These are phyloP conservation scores for Ephialtes manifestator DNA, from an alignment of 2,888 invertebrate genomes.

Conservation along the genomic window DNA sequence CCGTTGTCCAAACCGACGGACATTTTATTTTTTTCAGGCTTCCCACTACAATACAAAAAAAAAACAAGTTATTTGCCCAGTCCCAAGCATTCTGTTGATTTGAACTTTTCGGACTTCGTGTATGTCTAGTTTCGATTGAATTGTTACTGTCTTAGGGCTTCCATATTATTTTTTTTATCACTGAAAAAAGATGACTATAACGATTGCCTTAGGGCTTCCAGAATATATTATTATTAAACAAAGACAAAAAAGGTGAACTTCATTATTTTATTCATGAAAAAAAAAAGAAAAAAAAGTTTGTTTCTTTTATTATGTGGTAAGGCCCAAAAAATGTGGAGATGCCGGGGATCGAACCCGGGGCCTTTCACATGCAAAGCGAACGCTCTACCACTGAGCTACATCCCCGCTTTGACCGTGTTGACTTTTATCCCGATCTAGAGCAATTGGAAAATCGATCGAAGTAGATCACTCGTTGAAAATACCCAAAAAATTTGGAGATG, in stretches of 20 bases:
- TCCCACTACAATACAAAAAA: conserved; percentile 70
- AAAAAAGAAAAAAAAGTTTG: too few relatives aligned
- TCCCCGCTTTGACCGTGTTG: conserved; percentile 86
- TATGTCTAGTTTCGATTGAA: conserved; percentile 31
- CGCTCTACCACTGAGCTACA: conserved; percentile 99
- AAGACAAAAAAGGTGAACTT: background rate
- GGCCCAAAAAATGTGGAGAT: conserved; percentile 89
- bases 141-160: background rate
- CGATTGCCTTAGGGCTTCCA: too few relatives aligned
- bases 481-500: conserved; percentile 89
- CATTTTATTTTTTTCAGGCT: conserved; percentile 77
- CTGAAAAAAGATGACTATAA: too few relatives aligned
- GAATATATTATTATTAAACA: background rate
- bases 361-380: conserved; percentile 99
- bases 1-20: conserved; percentile 61
- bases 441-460: conserved; percentile 9
- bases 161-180: background rate
- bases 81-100: conserved; percentile 40
- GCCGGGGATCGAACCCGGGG: conserved; percentile 99
- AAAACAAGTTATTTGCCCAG: conserved; percentile 63
- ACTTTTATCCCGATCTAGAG: background rate
- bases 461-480: background rate
- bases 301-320: too few relatives aligned
- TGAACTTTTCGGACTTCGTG: conserved; percentile 66
- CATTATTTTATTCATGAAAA: too few relatives aligned